Evolutionary conservation across 2,888 invertebrate genomes (phyloP).

Genomic region (Ceramica pisi): DNA sequence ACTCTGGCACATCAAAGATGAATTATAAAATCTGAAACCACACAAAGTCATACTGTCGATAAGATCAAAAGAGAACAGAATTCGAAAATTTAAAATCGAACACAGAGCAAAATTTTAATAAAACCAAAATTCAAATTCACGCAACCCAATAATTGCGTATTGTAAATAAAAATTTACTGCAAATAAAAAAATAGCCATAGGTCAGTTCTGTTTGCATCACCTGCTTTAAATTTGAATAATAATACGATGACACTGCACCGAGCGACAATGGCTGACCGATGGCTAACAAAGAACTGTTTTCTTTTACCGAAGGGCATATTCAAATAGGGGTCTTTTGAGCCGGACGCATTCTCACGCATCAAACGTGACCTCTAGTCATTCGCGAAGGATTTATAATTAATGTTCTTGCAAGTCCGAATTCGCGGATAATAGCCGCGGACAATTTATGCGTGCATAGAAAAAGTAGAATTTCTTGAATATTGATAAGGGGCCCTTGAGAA

Average conservation of each 20-base stretch:
- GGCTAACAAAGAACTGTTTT: conserved; percentile 83
- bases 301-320: conserved; percentile 87
- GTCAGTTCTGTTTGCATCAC: conserved; percentile 86
- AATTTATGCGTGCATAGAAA: conserved; percentile 80
- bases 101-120: conserved; percentile 1
- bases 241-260: conserved; percentile 81
- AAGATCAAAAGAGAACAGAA: not conserved
- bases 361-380: conserved; percentile 84
- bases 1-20: not conserved
- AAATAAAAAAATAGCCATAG: conserved; percentile 72
- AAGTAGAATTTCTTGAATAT: conserved; percentile 89
- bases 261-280: conserved; percentile 80
- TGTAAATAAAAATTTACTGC: conserved; percentile 61
- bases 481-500: conserved; percentile 84
- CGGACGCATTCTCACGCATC: conserved; percentile 89
- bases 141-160: conserved; percentile 63
- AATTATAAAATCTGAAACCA: too few relatives aligned
- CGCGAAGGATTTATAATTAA: conserved; percentile 89
- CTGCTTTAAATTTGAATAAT: conserved; percentile 86
- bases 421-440: conserved; percentile 85
- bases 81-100: not conserved
- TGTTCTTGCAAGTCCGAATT: conserved; percentile 82
- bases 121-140: conserved; percentile 32
- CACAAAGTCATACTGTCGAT: not conserved
- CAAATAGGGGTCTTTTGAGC: conserved; percentile 88